Evolutionary conservation across 2,888 invertebrate genomes (phyloP).

Genomic region (Yponomeuta plumbellus): DNA sequence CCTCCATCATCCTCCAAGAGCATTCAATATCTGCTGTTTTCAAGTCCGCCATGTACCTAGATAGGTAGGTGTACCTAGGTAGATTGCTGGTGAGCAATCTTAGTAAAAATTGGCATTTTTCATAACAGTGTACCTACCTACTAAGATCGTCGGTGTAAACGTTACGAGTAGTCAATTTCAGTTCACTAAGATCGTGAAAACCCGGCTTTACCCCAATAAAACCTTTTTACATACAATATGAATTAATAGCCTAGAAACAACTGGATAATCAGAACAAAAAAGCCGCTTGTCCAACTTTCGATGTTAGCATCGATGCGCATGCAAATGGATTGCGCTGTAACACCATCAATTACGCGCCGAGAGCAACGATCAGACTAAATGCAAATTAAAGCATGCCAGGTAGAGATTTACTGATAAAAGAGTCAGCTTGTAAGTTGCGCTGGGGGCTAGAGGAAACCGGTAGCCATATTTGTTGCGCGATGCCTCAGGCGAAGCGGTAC

Average conservation of each 20-base stretch:
- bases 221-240: no score
- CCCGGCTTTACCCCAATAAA: no score
- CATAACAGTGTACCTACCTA: no score
- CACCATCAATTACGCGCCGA: conserved; percentile 11
- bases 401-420: background rate
- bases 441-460: conserved; percentile 3
- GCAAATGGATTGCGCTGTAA: background rate
- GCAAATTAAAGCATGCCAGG: conserved; percentile 4
- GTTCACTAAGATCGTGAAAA: no score
- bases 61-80: no score
- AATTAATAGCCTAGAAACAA: background rate
- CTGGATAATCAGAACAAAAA: background rate
- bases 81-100: no score
- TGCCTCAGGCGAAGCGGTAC: conserved; percentile 29
- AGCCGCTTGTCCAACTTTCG: background rate
- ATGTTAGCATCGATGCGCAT: background rate
- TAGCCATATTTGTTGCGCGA: conserved; percentile 17
- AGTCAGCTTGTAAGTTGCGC: background rate
- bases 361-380: conserved; percentile 11
- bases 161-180: no score
- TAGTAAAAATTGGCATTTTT: no score
- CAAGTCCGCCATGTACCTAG: no score
- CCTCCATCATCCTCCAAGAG: no score
- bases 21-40: no score
- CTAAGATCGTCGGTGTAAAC: no score